Conservation (phyloP, 2,888 invertebrate species). For the Drosophila suboccidentalis region DNA sequence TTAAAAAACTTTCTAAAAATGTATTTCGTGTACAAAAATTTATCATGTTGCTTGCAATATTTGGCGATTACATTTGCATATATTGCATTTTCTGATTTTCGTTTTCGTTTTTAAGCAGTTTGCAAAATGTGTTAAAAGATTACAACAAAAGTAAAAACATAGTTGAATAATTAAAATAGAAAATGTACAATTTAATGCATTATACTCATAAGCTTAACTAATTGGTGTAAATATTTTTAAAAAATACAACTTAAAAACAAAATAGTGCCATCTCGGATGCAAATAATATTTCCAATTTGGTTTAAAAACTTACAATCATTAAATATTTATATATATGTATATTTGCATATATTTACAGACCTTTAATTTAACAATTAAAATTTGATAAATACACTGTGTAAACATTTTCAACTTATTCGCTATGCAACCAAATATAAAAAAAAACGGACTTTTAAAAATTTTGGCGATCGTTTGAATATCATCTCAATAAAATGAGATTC, state of each 20-base stretch:
- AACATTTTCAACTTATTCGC: slow-evolving; percentile 55
- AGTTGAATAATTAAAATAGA: slow-evolving; percentile 44
- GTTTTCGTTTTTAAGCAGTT: slow-evolving; percentile 28
- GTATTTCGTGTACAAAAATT: slow-evolving; percentile 56
- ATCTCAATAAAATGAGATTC: slow-evolving; percentile 68
- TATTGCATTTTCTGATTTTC: slow-evolving; percentile 8
- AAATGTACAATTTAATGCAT: slow-evolving; percentile 64
- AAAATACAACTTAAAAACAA: slow-evolving; percentile 48
- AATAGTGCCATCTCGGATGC: slow-evolving; percentile 69
- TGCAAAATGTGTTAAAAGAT: slow-evolving; percentile 28
- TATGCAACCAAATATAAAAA: slow-evolving; percentile 57
- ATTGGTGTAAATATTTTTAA: slow-evolving; percentile 30
- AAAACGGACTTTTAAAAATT: slow-evolving; percentile 59
- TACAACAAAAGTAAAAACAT: slow-evolving; percentile 43
- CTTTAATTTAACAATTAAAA: slow-evolving; percentile 64
- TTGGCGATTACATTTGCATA: slow-evolving; percentile 61
- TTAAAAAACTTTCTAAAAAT: slow-evolving; percentile 62
- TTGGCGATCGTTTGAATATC: slow-evolving; percentile 48
- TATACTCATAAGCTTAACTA: slow-evolving; percentile 42
- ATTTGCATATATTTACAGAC: slow-evolving; percentile 65
- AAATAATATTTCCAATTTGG: slow-evolving; percentile 65
- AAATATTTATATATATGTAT: slow-evolving; percentile 58
- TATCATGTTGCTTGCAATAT: slow-evolving; percentile 69
- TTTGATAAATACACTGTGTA: slow-evolving; percentile 66
- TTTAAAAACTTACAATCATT: slow-evolving; percentile 62